phyloP scores from a whole-genome alignment of 2,888 invertebrate genomes.

The Poecilus cupreus region DNA sequence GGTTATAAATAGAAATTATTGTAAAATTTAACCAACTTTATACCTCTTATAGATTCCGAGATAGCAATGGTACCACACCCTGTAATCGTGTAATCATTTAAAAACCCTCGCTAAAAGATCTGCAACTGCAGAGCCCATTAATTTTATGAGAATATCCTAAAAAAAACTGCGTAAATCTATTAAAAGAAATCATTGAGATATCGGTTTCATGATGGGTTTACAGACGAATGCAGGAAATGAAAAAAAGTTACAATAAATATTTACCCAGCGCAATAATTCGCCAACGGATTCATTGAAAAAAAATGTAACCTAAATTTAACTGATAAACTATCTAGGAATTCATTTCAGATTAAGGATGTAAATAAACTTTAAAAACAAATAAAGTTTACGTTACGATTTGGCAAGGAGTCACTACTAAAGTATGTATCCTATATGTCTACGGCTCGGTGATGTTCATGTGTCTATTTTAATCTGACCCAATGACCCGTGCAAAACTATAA shows the following conservation, averaged over 20 bases:
- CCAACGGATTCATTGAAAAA: not conserved
- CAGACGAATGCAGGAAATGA: too few relatives aligned
- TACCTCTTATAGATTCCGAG: too few relatives aligned
- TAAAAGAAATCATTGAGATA: too few relatives aligned
- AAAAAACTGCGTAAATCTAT: too few relatives aligned
- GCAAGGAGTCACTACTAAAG: not conserved
- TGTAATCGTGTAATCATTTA: too few relatives aligned
- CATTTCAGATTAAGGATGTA: conserved; percentile 6
- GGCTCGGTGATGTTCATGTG: not conserved
- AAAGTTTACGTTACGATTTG: not conserved
- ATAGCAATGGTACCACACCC: too few relatives aligned
- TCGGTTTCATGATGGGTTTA: too few relatives aligned
- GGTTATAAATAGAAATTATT: too few relatives aligned
- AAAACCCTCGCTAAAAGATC: too few relatives aligned
- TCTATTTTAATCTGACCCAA: conserved; percentile 45
- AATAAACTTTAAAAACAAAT: not conserved
- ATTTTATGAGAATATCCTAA: too few relatives aligned
- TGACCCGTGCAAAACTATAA: conserved; percentile 51
- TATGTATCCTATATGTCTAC: not conserved
- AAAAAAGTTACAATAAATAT: not conserved
- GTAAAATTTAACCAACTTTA: too few relatives aligned
- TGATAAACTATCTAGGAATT: not conserved
- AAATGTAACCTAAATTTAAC: not conserved
- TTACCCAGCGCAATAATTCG: not conserved
- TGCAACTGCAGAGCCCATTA: too few relatives aligned